A percentile compares a stretch with the other conserved stretches of the same genome.
These are phyloP conservation scores for Nowickia ferox DNA, from an alignment of 2,888 invertebrate species.

Conservation along the genomic window DNA sequence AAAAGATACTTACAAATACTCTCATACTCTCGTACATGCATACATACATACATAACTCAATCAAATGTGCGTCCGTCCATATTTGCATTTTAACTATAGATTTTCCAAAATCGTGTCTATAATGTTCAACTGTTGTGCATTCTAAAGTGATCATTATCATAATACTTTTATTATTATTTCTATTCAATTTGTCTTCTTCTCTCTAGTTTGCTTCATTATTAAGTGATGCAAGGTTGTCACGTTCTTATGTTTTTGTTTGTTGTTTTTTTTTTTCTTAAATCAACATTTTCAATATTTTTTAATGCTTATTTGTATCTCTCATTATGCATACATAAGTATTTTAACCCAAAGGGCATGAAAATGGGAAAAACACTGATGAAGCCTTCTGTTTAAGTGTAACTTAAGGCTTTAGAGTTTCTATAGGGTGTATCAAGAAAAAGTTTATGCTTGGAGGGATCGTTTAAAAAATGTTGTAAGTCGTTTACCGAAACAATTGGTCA, in stretches of 20 bases:
- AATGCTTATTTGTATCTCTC: slow-evolving; percentile 25
- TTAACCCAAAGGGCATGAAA: slow-evolving; percentile 10
- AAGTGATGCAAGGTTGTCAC: slow-evolving; percentile 73
- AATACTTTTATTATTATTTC: slow-evolving; percentile 48
- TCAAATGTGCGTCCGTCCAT: not conserved
- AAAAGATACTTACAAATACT: not conserved
- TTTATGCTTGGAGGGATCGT: no score
- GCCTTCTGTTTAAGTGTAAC: slow-evolving; percentile 7
- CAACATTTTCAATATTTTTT: slow-evolving; percentile 22
- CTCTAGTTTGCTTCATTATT: slow-evolving; percentile 54
- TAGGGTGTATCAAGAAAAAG: no score
- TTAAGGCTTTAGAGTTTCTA: slow-evolving; percentile 34
- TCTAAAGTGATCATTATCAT: slow-evolving; percentile 63
- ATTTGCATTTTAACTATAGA: slow-evolving; percentile 46
- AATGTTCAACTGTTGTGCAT: slow-evolving; percentile 67
- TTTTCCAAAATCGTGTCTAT: slow-evolving; percentile 69
- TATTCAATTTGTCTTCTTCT: slow-evolving; percentile 28
- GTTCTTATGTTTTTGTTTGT: slow-evolving; percentile 66
- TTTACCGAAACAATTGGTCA: no score
- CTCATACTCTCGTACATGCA: not conserved
- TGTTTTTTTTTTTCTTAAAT: slow-evolving; percentile 29
- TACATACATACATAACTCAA: not conserved
- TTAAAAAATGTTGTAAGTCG: no score
- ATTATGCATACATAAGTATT: slow-evolving; percentile 43
- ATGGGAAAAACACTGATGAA: not conserved